A percentile compares a stretch with the other conserved stretches of the same genome.
Evolutionary conservation across 1,140 invertebrate species (phyloP).

Genomic region (Portunus trituberculatus): DNA sequence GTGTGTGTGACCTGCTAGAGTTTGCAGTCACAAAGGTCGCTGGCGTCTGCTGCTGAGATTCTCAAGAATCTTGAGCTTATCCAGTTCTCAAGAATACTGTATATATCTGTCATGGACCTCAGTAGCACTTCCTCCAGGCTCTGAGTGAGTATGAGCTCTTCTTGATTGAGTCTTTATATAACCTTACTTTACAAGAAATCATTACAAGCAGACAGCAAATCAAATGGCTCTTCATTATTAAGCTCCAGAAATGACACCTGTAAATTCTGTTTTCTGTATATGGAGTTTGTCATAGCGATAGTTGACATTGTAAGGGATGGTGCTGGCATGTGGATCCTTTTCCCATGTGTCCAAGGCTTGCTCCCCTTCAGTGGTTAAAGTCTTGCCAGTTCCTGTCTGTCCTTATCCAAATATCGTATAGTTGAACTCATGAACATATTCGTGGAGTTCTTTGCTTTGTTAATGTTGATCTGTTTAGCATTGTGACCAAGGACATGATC

Average conservation of each 20-base stretch:
- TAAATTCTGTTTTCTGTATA: conserved; percentile 89
- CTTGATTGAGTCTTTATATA: conserved; percentile 88
- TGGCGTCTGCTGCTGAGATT: conserved; percentile 93
- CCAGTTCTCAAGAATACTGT: conserved; percentile 90
- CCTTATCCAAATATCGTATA: conserved; percentile 99
- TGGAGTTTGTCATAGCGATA: conserved; percentile 92
- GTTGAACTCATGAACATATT: conserved; percentile 97
- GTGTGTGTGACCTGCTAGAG: conserved; percentile 97
- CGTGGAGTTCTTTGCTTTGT: conserved; percentile 90
- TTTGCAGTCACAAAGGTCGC: conserved; percentile 96
- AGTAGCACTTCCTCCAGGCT: conserved; percentile 96
- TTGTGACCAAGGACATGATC: conserved; percentile 90
- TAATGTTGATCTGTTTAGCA: conserved; percentile 92
- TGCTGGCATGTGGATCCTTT: conserved; percentile 89
- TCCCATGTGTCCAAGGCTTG: conserved; percentile 86
- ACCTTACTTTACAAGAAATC: conserved; percentile 89
- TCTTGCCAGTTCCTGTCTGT: conserved; percentile 98
- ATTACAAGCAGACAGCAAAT: conserved; percentile 89
- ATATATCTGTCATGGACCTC: conserved; percentile 95
- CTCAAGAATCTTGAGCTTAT: too few relatives aligned
- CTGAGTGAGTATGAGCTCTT: conserved; percentile 96
- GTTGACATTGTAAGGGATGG: conserved; percentile 89
- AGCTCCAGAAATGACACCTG: conserved; percentile 97
- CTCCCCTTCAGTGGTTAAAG: conserved; percentile 98
- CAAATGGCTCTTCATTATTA: conserved; percentile 98